Conservation (phyloP, 1,140 invertebrate genomes). For the Drosophila mayri region DNA sequence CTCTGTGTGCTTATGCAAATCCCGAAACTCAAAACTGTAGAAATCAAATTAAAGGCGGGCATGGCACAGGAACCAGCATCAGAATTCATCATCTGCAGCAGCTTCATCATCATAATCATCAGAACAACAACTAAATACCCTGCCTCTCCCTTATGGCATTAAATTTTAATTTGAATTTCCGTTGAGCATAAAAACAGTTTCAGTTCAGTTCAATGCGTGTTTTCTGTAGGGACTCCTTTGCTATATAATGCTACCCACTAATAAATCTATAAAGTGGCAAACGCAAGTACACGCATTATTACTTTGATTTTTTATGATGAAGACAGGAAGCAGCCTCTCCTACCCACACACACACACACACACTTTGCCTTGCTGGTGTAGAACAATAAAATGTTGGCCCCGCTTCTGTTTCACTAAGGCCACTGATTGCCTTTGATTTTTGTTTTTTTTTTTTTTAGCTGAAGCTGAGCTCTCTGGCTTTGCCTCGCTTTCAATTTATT, state of each 20-base stretch:
- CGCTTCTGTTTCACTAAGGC: slow-evolving; percentile 21
- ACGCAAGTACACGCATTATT: slow-evolving; percentile 83
- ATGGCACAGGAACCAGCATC: slow-evolving; percentile 14
- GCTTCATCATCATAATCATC: slow-evolving; percentile 1
- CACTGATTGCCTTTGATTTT: slow-evolving; percentile 44
- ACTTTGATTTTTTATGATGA: slow-evolving; percentile 83
- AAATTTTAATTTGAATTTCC: slow-evolving; percentile 83
- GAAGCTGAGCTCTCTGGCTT: slow-evolving; percentile 24
- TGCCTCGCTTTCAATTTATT: slow-evolving; percentile 73
- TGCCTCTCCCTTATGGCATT: slow-evolving; percentile 33
- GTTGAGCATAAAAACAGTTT: slow-evolving; percentile 63
- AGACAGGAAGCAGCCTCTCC: slow-evolving; percentile 67
- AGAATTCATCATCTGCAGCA: slow-evolving; percentile 17
- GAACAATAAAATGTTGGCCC: slow-evolving; percentile 62
- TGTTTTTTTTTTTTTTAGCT: slow-evolving; percentile 49
- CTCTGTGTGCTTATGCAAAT: slow-evolving; percentile 55
- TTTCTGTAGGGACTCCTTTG: not conserved
- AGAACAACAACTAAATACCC: not conserved
- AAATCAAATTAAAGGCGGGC: slow-evolving; percentile 75
- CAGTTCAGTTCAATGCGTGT: not conserved
- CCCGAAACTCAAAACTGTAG: slow-evolving; percentile 21
- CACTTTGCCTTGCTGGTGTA: slow-evolving; percentile 6
- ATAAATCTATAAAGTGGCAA: slow-evolving; percentile 83
- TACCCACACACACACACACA: slow-evolving; percentile 11
- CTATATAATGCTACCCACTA: slow-evolving; percentile 31